Base-by-base conservation (phyloP, 1,140 invertebrate species). In the Coelopa frigida region DNA sequence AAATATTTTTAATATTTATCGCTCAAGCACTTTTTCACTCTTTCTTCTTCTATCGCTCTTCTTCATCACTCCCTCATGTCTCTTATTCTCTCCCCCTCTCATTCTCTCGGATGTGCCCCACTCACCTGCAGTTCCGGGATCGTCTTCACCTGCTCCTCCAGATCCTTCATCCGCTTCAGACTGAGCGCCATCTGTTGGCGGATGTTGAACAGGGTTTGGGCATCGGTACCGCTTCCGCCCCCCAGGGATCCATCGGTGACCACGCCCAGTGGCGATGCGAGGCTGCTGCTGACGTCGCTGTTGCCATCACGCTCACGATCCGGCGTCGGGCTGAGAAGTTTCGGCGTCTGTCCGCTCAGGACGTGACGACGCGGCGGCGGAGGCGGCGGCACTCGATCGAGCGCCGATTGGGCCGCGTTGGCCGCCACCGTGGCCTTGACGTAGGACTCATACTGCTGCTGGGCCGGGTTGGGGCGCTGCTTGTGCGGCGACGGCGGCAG, bases 131-230 rank as follows among this genome's bases (percentile, higher is more conserved):
- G 69, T 55, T 82, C 74, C n/a, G 88, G 88, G 68, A 93, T 84
- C 26, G 77, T 68, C 73, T 89, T 89, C 15, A 89, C 84, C 74
- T 89, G 84, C 63, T 87, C 84, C 71, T 91, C 88, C 48, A 92
- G 71, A 57, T 89, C 84, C 60, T 77, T 80, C 69, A 89, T 82
- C 32, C 83, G 73, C 60, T 84, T 79, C 38, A 90, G 70, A 58
- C 85, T 88, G 12, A 79, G 58, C 2, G 85, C 84, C 84, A 90
- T 84, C 64, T 69, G 66, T 7, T 69, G 56, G 2, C 64, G 61
- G 33, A 68, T 68, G 45, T 59, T 62, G 15, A 52, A 62, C 3
- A 68, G 32, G 5, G 64, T 59, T 32, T 68, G 57, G 0, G 64
- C 57, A 46, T 67, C 64, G 1, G 55, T 51, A 46, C 55, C 2